Base-by-base conservation (phyloP, 2,888 invertebrate genomes). In the Plagodis pulveraria region DNA sequence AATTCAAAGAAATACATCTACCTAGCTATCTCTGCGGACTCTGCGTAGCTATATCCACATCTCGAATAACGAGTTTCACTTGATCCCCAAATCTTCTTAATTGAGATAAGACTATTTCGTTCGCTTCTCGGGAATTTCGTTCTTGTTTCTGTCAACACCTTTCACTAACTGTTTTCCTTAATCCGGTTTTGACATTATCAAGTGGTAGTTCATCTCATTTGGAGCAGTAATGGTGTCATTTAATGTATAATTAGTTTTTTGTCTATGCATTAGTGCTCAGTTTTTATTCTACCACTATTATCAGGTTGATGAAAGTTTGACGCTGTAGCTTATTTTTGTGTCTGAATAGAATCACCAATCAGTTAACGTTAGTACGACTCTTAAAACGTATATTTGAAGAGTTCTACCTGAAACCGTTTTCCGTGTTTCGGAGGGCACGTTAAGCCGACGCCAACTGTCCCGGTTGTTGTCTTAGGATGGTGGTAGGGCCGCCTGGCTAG, bases 81-180 rank as follows among this genome's bases (percentile, higher is more conserved):
- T 35, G 35, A 47, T 56, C 50, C 56, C 46, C 49, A 36, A 59
- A 62, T 56, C 50, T 12, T 6, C 46, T 12, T 52, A 57, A 58
- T 58, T 55, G 49, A 53, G 50, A 59, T 62, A 55, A 60, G 10
- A 40, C 46, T 60, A 67, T 62, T 58, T 51, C 10, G 8, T 56
- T 22, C 48, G 34, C 5, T 60, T 61, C 59, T 63, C 45, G 62
- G 55, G 47, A 56, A 57, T 59, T 63, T 56, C 9, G 56, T 54
- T 64, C 62, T 60, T 62, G 58, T 62, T 66, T 38, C 63, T 65
- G 67, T 69, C 67, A 64, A 63, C 67, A 53, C 67, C 69, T 69
- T 69, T 69, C 69, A 67, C 67, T 65, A 65, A 65, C 67, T 69
- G 69, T 67, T 65, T 63, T 62, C 56, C 63, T 58, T 45, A 58